Evolutionary conservation across 2,888 invertebrate species (phyloP), one percentile per base, ranked within the genome.

Genomic region (Platycnemis pennipes): DNA sequence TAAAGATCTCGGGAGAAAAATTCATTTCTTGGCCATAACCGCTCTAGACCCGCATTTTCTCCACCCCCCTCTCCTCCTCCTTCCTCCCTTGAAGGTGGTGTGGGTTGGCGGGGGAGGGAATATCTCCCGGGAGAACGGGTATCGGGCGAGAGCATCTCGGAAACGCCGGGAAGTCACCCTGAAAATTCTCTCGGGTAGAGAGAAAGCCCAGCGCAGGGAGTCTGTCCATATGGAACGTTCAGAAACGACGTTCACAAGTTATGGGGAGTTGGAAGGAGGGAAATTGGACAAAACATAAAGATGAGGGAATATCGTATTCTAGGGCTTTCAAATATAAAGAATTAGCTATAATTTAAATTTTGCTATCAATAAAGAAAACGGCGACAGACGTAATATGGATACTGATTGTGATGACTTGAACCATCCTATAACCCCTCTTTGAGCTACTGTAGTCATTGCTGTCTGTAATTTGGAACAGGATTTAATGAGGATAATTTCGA

Each of bases 21-120:
- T 77, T 31, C 77, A 77, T 37, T 31, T 77, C 77, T 77, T 37
- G 77, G 31, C 26, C 77, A 77, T 77, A 77, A 77, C 77, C 77
- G 77, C 1, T 37, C 77, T 77, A 8, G n/a, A 7, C 26, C 63
- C 63, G 63, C 16, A 63, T 7, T n/a, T 22, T 26, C n/a, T 5
- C 63, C 63, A n/a, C 63, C 26, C 5, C 63, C 26, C 49, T 49
- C 49, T 49, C 49, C 49, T 7, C 7, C 49, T 16, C 16, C 16
- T 49, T 49, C 49, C 49, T 11, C 16, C 22, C 63, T 5, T 26
- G 63, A 5, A 63, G 26, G 63, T 26, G 26, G 63, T 22, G 22
- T 22, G 63, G 63, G 26, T 22, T 26, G 16, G 16, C 63, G 19
- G 77, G 37, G 77, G 13, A 7, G 31, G 77, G 77, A 77, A 77